Evolutionary conservation across 2,797 vertebrate species (phyloP).

Genomic region (Australoheros facetus): DNA sequence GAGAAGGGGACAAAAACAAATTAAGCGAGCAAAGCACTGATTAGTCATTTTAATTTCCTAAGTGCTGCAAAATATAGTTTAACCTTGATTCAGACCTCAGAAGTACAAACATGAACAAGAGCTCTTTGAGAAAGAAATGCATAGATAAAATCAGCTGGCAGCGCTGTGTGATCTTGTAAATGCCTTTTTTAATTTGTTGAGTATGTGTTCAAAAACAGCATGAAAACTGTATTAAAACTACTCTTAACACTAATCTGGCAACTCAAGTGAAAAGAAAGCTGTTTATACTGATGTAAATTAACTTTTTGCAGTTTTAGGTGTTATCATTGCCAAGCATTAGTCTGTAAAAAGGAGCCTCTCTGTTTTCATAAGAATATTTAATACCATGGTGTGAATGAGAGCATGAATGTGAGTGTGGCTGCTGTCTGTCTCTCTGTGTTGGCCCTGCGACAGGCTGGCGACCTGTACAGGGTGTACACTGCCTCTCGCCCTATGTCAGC

Average conservation of each 20-base stretch:
- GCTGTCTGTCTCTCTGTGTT: too few relatives aligned
- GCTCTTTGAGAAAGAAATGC: not conserved
- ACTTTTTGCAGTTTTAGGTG: not conserved
- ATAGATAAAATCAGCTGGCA: not conserved
- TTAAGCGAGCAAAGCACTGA: not conserved
- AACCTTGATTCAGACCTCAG: not conserved
- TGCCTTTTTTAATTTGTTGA: not conserved
- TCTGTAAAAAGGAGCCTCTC: too few relatives aligned
- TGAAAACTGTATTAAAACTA: not conserved
- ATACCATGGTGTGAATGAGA: not conserved
- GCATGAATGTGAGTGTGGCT: too few relatives aligned
- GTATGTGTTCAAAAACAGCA: not conserved
- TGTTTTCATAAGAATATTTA: not conserved
- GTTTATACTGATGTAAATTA: not conserved
- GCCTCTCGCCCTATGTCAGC: too few relatives aligned
- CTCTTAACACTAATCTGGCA: not conserved
- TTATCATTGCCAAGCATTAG: not conserved
- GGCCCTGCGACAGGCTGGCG: too few relatives aligned
- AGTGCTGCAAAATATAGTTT: not conserved
- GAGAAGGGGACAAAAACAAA: not conserved
- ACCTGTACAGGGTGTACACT: too few relatives aligned
- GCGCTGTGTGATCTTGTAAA: rapidly evolving
- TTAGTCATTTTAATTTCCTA: not conserved
- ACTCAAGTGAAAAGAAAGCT: not conserved
- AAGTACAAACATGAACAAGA: not conserved